Evolutionary conservation across 2,113 vertebrate genomes (phyloP), one percentile per base, ranked within the genome.

Genomic region (Murina feae): DNA sequence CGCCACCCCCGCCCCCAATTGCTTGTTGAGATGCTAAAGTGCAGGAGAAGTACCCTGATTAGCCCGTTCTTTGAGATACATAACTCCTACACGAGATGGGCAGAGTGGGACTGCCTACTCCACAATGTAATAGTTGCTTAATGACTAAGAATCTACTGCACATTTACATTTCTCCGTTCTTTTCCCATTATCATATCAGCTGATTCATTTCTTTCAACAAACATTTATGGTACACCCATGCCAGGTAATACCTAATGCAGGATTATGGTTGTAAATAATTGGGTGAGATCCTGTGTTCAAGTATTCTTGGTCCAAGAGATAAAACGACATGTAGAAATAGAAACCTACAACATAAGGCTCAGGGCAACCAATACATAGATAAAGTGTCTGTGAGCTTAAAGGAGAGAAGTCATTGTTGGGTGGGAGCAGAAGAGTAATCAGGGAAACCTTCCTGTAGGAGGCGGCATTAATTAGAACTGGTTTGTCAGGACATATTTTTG

Each of bases 401-500:
- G 18, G 44, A 88, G 17, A 75, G 60, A 80, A 83, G 13, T 79
- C 20, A 83, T 65, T 44, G 35, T 75, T 30, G 35, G 13, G 23
- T 60, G 5, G 78, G n/a, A 17, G 35, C 28, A 58, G 30, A 87
- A 44, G 6, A 39, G 32, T 92, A 51, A 78, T 90, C 44, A 82
- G 55, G 37, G 60, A 87, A 80, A 66, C 4, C 37, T 90, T 92
- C 53, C 84, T 87, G 53, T 53, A 69, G 81, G 35, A 69, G 75
- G 58, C 3, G 81, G 51, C 51, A 94, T 89, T 82, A 72, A 60
- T 80, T 90, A 66, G 28, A 94, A 78, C 30, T 32, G 88, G 30
- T 25, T 71, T 84, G 58, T 68, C 72, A 49, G 55, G 23, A 96
- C 79, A 37, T 65, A 89, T 84, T 88, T 89, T 47, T 92, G 76